Percentiles rank a stretch among this genome's conserved stretches.
phyloP scores from a whole-genome alignment of 2,888 invertebrate genomes.

The Chloroclysta siterata region DNA sequence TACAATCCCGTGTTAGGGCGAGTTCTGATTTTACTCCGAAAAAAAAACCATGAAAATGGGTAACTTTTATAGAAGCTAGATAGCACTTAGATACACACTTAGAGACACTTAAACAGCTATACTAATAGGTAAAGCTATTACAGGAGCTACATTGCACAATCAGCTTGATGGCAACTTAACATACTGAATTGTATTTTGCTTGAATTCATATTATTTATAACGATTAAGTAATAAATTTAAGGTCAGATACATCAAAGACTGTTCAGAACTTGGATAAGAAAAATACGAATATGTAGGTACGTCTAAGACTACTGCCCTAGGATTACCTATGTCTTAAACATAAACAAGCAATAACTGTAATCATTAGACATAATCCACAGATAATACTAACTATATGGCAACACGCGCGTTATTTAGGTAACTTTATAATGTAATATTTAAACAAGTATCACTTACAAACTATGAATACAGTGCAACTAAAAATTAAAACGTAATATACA shows the following conservation, averaged over 20 bases:
- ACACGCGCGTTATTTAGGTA: slow-evolving; percentile 76
- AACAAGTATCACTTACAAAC: slow-evolving; percentile 39
- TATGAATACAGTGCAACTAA: slow-evolving; percentile 47
- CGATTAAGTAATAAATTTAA: neutral
- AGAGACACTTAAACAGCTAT: too few relatives aligned
- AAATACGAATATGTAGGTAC: neutral
- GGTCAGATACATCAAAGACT: neutral
- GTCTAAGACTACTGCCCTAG: neutral
- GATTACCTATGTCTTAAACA: slow-evolving; percentile 4
- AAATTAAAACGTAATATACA: slow-evolving; percentile 68
- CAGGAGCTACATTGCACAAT: slow-evolving; percentile 54
- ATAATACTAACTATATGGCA: slow-evolving; percentile 75
- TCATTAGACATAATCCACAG: slow-evolving; percentile 22
- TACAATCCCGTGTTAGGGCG: slow-evolving; percentile 25
- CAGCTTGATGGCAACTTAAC: slow-evolving; percentile 53
- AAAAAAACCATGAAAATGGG: slow-evolving; percentile 30
- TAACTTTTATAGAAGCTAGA: slow-evolving; percentile 24
- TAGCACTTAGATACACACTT: slow-evolving; percentile 38
- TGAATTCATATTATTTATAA: slow-evolving; percentile 6
- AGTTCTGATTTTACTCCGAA: slow-evolving; percentile 24
- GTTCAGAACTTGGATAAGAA: neutral
- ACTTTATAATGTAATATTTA: slow-evolving; percentile 63
- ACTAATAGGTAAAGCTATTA: slow-evolving; percentile 57
- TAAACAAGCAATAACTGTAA: slow-evolving; percentile 18
- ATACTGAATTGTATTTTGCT: slow-evolving; percentile 48